These are phyloP conservation scores for Sceloporus tristichus DNA, from an alignment of 2,113 vertebrate species.

Conservation along the genomic window DNA sequence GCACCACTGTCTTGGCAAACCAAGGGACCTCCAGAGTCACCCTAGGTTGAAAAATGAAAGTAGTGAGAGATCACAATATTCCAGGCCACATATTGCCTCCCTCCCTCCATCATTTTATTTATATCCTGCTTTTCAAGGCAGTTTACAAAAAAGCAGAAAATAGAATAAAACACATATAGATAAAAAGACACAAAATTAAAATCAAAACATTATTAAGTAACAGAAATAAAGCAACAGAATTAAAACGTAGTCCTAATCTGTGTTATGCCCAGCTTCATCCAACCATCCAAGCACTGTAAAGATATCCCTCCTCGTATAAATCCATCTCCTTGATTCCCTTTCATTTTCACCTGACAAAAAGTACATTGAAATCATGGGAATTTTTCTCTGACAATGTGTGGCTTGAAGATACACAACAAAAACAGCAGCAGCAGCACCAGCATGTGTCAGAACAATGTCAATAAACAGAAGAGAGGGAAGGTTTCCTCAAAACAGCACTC, in stretches of 20 bases:
- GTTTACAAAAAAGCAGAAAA: too few relatives aligned
- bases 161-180: too few relatives aligned
- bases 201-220: too few relatives aligned
- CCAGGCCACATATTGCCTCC: neutral
- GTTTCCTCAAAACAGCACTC: too few relatives aligned
- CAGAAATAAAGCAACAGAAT: too few relatives aligned
- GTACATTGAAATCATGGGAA: neutral
- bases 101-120: neutral
- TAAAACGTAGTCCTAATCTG: neutral
- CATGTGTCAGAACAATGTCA: too few relatives aligned
- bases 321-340: neutral
- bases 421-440: too few relatives aligned
- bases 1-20: slow-evolving; percentile 29
- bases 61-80: neutral
- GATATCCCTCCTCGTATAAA: neutral
- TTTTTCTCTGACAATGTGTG: neutral
- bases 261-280: neutral
- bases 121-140: too few relatives aligned
- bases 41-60: slow-evolving; percentile 27
- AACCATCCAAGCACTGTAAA: too few relatives aligned
- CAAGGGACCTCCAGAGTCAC: slow-evolving; percentile 60
- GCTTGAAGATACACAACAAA: too few relatives aligned
- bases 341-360: neutral
- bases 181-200: too few relatives aligned
- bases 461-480: too few relatives aligned